These are phyloP conservation scores for Carcharodon carcharias DNA, from an alignment of 2,797 vertebrate genomes.

Conservation along the genomic window DNA sequence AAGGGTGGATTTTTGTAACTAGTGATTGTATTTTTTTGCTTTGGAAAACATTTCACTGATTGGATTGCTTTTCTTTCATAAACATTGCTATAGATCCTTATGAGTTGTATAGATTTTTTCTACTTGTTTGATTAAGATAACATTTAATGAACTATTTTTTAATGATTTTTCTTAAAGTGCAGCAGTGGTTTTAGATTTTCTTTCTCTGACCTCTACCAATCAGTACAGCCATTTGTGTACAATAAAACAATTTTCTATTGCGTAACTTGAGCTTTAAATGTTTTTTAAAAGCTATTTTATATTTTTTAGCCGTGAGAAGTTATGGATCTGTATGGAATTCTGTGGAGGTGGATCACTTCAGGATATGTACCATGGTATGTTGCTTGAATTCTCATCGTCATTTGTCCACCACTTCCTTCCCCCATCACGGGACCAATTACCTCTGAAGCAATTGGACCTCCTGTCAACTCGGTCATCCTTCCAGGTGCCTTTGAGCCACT, in stretches of 20 bases:
- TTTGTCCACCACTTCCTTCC: too few species aligned
- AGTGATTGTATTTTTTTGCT: background rate
- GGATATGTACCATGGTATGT: conserved; percentile 92
- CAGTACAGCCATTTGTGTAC: background rate
- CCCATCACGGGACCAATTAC: too few species aligned
- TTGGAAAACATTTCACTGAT: background rate
- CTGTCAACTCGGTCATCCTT: too few species aligned
- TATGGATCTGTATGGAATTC: conserved; percentile 99
- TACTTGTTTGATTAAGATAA: background rate
- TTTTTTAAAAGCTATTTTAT: background rate
- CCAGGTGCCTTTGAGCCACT: too few species aligned
- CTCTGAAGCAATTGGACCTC: too few species aligned
- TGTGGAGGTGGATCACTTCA: conserved; percentile 96
- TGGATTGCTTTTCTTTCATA: background rate
- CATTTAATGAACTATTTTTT: background rate
- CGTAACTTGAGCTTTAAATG: background rate
- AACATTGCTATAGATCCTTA: background rate
- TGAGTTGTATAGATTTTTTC: background rate
- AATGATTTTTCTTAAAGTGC: background rate
- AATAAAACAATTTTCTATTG: background rate
- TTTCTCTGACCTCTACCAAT: background rate
- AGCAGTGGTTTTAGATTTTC: background rate
- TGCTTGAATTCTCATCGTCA: background rate
- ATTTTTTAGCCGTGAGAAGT: conserved; percentile 81
- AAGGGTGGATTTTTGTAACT: background rate